A percentile compares a stretch with the other conserved stretches of the same genome.
phyloP scores from a whole-genome alignment of 2,113 vertebrate species.

The Ciconia boyciana region DNA sequence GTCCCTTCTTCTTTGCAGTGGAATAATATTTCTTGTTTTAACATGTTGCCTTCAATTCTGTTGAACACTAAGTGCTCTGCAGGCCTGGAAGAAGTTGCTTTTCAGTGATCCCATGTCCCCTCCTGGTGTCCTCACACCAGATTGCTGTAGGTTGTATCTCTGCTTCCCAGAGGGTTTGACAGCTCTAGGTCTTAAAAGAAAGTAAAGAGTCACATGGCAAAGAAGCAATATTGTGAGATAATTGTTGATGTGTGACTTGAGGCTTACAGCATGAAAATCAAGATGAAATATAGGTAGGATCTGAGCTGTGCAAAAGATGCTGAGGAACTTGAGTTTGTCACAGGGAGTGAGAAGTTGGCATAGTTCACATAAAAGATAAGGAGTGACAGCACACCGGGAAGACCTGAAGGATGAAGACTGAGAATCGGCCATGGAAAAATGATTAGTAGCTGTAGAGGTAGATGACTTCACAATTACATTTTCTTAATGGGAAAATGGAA shows the following conservation, averaged over 20 bases:
- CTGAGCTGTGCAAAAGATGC: background rate
- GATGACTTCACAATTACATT: background rate
- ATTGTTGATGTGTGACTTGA: background rate
- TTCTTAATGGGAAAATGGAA: background rate
- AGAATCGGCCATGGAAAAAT: background rate
- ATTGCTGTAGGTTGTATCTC: background rate
- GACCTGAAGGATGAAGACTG: background rate
- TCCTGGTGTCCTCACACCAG: background rate
- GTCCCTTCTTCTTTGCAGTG: background rate
- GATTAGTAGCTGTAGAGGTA: background rate
- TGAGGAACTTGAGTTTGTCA: background rate
- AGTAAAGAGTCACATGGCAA: background rate
- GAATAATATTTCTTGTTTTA: background rate
- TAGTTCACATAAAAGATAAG: background rate
- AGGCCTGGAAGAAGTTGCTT: background rate
- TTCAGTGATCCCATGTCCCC: background rate
- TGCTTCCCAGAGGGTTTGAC: background rate
- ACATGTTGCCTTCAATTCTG: background rate
- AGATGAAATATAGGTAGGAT: background rate
- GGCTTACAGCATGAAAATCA: background rate
- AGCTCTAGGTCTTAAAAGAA: background rate
- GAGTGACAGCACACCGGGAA: background rate
- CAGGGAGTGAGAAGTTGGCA: background rate
- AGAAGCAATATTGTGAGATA: background rate
- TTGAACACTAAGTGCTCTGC: background rate